Evolutionary conservation across 2,113 vertebrate genomes (phyloP).

Genomic region (Zeus faber): DNA sequence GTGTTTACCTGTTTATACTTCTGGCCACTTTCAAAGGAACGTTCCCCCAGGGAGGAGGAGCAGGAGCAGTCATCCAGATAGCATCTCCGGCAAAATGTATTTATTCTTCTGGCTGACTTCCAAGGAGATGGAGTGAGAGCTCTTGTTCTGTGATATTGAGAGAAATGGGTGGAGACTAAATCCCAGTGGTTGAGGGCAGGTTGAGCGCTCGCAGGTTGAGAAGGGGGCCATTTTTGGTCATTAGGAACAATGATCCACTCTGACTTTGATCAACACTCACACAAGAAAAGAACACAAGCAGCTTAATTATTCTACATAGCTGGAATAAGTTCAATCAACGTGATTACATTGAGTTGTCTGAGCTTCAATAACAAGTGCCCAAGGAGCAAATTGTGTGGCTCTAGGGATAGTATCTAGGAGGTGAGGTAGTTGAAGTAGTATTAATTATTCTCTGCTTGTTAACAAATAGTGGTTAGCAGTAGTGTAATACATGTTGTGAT

Average conservation of each 20-base stretch:
- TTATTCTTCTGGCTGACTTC: constrained; percentile 31
- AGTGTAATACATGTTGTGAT: too few relatives aligned
- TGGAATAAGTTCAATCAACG: too few relatives aligned
- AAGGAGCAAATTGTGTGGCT: too few relatives aligned
- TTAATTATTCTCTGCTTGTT: too few relatives aligned
- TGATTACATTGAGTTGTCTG: too few relatives aligned
- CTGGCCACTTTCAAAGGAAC: constrained; percentile 2
- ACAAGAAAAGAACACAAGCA: background rate
- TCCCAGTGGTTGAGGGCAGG: too few relatives aligned
- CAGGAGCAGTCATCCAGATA: constrained; percentile 18
- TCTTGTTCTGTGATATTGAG: constrained; percentile 21
- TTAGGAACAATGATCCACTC: constrained; percentile 39
- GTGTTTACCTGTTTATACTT: constrained; percentile 1
- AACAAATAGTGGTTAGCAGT: too few relatives aligned
- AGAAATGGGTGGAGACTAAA: constrained; percentile 6
- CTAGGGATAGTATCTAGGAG: too few relatives aligned
- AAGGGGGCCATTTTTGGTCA: constrained; percentile 22
- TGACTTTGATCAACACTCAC: constrained; percentile 26
- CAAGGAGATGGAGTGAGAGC: constrained; percentile 35
- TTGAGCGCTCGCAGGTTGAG: too few relatives aligned
- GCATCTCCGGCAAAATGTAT: constrained; percentile 13
- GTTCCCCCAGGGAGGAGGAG: background rate
- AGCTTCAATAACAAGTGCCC: too few relatives aligned
- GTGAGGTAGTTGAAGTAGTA: too few relatives aligned
- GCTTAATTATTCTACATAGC: too few relatives aligned